These are phyloP conservation scores for Bilobella aurantiaca DNA, from an alignment of 1,140 invertebrate species.

Conservation along the genomic window DNA sequence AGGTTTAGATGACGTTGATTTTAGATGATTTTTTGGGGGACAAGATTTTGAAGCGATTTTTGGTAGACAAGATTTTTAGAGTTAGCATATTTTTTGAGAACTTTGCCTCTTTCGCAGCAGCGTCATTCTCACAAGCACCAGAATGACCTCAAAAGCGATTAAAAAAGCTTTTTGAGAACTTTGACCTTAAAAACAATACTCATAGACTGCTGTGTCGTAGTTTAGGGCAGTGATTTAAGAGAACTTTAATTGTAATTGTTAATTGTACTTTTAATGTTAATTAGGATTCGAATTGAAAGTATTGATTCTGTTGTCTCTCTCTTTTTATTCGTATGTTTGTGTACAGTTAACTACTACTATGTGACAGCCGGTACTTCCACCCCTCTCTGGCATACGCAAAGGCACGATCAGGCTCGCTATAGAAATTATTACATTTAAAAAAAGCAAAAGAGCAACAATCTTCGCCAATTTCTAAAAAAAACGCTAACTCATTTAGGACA, in stretches of 20 bases:
- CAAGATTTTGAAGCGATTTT: too few species aligned
- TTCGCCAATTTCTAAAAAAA: neutral
- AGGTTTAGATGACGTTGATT: too few species aligned
- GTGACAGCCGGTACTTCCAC: constrained; percentile 1
- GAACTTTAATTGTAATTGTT: too few species aligned
- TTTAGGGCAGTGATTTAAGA: too few species aligned
- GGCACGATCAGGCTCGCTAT: neutral
- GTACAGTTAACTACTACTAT: constrained; percentile 8
- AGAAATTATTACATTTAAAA: constrained; percentile 3
- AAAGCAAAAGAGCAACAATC: neutral
- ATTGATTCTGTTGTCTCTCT: constrained; percentile 7
- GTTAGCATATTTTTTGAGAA: too few species aligned
- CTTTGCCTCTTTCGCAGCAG: neutral
- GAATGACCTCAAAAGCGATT: neutral
- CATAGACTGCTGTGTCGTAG: neutral
- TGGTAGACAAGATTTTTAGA: too few species aligned
- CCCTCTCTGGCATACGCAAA: constrained; percentile 3
- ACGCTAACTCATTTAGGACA: neutral
- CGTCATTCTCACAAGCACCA: constrained; percentile 4
- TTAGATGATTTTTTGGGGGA: too few species aligned
- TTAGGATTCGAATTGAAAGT: neutral
- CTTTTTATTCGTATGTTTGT: neutral
- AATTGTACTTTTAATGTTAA: neutral
- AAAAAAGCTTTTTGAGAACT: neutral
- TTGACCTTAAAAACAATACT: neutral